phyloP scores from a whole-genome alignment of 2,113 vertebrate genomes.

The Aleadryas rufinucha region DNA sequence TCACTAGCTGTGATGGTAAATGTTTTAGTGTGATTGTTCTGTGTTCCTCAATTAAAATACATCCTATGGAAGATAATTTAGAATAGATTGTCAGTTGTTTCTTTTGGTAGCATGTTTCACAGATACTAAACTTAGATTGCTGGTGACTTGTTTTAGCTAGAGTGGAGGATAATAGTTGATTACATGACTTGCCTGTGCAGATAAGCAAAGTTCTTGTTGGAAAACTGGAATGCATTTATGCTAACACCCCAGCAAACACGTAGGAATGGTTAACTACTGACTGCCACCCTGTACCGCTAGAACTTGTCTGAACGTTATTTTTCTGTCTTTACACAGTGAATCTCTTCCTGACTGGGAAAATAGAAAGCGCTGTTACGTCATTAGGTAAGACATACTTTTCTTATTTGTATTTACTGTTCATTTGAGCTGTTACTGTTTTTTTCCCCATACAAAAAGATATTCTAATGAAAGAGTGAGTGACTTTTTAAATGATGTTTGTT shows the following conservation, averaged over 20 bases:
- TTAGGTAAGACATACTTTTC: conserved; percentile 53
- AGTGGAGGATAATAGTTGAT: background rate
- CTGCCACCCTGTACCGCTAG: background rate
- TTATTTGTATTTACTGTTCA: background rate
- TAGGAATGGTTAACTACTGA: background rate
- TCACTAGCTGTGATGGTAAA: background rate
- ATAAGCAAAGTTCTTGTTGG: background rate
- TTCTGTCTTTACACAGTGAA: conserved; percentile 72
- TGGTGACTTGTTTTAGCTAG: background rate
- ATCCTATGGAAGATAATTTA: background rate
- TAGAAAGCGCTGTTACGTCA: conserved; percentile 73
- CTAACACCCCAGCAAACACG: background rate
- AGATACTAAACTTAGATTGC: background rate
- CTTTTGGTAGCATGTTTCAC: background rate
- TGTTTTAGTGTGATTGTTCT: background rate
- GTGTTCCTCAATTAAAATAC: background rate
- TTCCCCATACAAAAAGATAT: background rate
- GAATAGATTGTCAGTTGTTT: background rate
- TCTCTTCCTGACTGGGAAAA: conserved; percentile 73
- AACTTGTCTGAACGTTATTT: background rate
- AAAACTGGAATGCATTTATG: background rate
- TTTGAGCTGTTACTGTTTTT: background rate
- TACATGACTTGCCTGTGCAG: background rate
- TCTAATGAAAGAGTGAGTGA: background rate
- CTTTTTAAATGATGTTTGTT: background rate